phyloP scores from a whole-genome alignment of 2,888 invertebrate genomes.

The Parnassius mnemosyne region DNA sequence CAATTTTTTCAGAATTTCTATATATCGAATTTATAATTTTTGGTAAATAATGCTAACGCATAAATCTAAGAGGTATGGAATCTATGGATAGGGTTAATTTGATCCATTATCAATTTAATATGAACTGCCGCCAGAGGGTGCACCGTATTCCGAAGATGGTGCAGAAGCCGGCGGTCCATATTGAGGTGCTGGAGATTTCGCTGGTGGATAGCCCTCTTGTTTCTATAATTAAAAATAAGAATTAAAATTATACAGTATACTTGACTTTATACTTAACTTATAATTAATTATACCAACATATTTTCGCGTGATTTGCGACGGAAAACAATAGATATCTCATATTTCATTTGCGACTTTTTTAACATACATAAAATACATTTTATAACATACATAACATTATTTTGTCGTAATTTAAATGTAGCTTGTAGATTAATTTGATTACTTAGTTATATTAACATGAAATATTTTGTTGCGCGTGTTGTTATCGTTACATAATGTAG shows the following conservation, averaged over 20 bases:
- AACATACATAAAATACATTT: too few relatives aligned
- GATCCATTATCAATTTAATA: constrained; percentile 41
- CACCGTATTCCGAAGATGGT: constrained; percentile 82
- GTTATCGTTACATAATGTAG: constrained; percentile 22
- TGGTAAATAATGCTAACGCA: constrained; percentile 33
- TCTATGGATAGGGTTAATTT: too few relatives aligned
- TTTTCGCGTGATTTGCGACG: too few relatives aligned
- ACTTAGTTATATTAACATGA: background rate
- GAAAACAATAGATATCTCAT: too few relatives aligned
- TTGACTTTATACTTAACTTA: too few relatives aligned
- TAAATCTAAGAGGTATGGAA: too few relatives aligned
- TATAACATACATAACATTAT: background rate
- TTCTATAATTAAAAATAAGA: constrained; percentile 57
- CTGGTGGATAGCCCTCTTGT: constrained; percentile 81
- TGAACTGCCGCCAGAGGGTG: constrained; percentile 65
- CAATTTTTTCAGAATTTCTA: constrained; percentile 3
- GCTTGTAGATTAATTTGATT: background rate
- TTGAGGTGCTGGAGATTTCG: constrained; percentile 58
- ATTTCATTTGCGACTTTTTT: too few relatives aligned
- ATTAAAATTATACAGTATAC: too few relatives aligned
- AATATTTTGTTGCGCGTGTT: constrained; percentile 6
- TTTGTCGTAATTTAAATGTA: background rate
- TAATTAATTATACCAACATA: too few relatives aligned
- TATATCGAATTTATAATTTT: constrained; percentile 31
- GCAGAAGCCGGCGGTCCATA: constrained; percentile 75